Conservation (phyloP, 2,888 invertebrate genomes). For the Drosophila melanocephala region DNA sequence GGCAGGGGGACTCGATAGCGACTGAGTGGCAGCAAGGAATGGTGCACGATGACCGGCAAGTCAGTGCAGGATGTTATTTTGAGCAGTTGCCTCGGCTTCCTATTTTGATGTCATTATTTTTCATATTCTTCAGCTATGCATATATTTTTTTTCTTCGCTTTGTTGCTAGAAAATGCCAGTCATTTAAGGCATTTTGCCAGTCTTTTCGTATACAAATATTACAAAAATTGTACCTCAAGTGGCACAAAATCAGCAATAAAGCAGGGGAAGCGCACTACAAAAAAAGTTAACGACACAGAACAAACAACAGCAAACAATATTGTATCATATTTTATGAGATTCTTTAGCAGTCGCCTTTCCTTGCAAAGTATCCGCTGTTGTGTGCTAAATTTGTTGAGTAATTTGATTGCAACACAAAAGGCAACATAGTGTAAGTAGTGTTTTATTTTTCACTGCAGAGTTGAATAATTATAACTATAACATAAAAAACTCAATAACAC, state of each 20-base stretch:
- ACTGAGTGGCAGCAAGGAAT: constrained; percentile 18
- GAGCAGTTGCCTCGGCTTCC: constrained; percentile 64
- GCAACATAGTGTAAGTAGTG: not conserved
- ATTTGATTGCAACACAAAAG: constrained; percentile 48
- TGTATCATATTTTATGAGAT: constrained; percentile 48
- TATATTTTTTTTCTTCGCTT: constrained; percentile 1
- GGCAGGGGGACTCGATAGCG: not conserved
- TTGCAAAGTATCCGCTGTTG: constrained; percentile 36
- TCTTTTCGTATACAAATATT: constrained; percentile 29
- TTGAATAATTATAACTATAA: constrained; percentile 18
- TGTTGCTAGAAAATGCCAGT: constrained; percentile 26
- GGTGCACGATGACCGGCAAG: constrained; percentile 60
- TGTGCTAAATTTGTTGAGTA: constrained; percentile 35
- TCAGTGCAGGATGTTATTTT: constrained; percentile 71
- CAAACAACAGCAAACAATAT: constrained; percentile 5
- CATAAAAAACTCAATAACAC: constrained; percentile 1
- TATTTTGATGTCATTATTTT: constrained; percentile 64
- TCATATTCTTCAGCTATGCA: constrained; percentile 12
- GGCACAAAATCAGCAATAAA: constrained; percentile 10
- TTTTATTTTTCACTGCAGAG: not conserved
- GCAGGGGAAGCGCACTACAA: not conserved
- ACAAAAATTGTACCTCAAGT: constrained; percentile 46
- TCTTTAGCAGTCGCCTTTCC: constrained; percentile 26
- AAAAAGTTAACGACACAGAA: constrained; percentile 7
- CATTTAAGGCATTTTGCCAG: constrained; percentile 20